A percentile compares a stretch with the other conserved stretches of the same genome.
These are phyloP conservation scores for Pachypsylla venusta DNA, from an alignment of 1,140 invertebrate species.

Conservation along the genomic window DNA sequence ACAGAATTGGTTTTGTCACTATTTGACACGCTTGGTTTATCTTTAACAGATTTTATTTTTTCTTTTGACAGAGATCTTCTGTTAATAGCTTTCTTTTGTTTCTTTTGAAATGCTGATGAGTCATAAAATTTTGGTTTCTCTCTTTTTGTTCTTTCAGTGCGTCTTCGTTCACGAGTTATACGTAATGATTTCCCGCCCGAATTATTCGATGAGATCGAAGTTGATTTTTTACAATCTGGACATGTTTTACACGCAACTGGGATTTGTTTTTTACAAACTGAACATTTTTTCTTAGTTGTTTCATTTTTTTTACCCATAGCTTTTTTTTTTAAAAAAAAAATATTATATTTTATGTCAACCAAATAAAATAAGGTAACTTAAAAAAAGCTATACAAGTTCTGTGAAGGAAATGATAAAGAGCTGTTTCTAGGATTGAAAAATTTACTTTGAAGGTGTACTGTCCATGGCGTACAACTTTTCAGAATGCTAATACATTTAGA, in stretches of 20 bases:
- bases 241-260: background rate
- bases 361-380: no score
- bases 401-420: no score
- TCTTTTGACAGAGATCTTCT: background rate
- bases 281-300: background rate
- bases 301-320: background rate
- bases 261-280: background rate
- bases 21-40: no score
- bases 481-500: no score
- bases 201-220: no score
- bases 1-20: background rate
- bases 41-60: background rate
- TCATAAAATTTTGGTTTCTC: background rate
- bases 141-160: background rate
- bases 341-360: no score
- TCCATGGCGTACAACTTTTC: no score
- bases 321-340: no score
- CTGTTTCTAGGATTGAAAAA: no score
- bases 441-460: no score
- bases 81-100: background rate
- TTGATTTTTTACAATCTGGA: background rate
- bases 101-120: conserved; percentile 1
- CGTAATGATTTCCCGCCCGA: no score
- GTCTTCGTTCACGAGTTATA: background rate
- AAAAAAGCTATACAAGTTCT: no score